Evolutionary conservation across 1,140 invertebrate species (phyloP), one percentile per base, ranked within the genome.

Genomic region (Leptonema lineaticorne): DNA sequence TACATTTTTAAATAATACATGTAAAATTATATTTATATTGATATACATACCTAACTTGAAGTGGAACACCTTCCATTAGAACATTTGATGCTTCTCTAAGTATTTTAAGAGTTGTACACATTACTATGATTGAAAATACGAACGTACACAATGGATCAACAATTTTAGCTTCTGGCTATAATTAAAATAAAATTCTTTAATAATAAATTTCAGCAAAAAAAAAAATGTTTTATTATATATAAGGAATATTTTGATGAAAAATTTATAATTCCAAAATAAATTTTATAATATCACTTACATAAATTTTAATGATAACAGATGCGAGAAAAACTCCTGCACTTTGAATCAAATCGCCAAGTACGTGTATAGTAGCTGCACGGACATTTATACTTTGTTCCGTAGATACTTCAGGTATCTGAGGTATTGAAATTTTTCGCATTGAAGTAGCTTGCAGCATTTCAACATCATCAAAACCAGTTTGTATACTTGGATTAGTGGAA

Each of bases 101-200:
- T 22, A 96, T 88, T 58, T 83, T 84, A 60, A 90, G 78, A 0
- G 93, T 95, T 20, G 93, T 94, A 74, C 87, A 81, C 69, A 96
- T 83, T 26, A 96, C 93, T 69, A 96, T 83, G 11, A 92, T 77
- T 20, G 92, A 93, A 84, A 95, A 96, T 46, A 95, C 75, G 73
- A 96, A 88, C 41, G 94, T 96, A 83, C 94, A 96, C 71, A 96
- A 87, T 8, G 94, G 93, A 83, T 96, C 94, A 45, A 90, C 91
- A 56, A 94, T 80, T 77, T 92, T 89, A 65, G 85, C 90, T 71
- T 84, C 78, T 5, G 90, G 91, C 88, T 91, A 83, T 8, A 82
- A 78, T 64, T 65, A 63, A 75, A 16, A 27, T 56, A n/a, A 37
- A 14, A 62, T 3, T 20, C 24, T 14, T 59, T 33, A 30, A 33